Base-by-base conservation (phyloP, 2,113 vertebrate species). In the Cyphomyrus discorhynchus region DNA sequence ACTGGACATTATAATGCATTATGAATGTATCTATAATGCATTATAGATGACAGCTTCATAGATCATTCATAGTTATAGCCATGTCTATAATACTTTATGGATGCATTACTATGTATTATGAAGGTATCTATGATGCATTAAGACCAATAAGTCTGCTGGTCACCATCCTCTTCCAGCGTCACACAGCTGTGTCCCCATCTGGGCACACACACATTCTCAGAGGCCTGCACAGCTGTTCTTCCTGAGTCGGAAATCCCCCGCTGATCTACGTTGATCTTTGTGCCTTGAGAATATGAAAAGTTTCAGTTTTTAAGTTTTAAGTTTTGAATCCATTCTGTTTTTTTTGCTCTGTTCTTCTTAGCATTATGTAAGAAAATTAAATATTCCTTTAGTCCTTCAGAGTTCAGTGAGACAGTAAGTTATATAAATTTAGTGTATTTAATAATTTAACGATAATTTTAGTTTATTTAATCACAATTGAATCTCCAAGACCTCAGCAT, bases 311-410 rank as follows among this genome's bases (percentile, higher is more conserved):
- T 80, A 19, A 42, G 70, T 74, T 49, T 50, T 86, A 86, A 27
- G 47, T 31, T 50, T 21, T 86, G 21, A 86, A 87, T 87, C 5
- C 50, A 53, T 87, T 53, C 13, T 27, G n/a, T 10, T 2, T 31
- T 31, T 85, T 86, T 35, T 87, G 49, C 27, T 49, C 24, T 35
- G 27, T 15, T 56, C 27, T 87, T 87, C 50, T 53, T 53, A 31
- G 31, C 24, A 35, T 53, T 87, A 53, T 39, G 50, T 52, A 53
- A 87, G 85, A 56, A 56, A 27, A n/a, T 53, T 27, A 56, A 87
- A 47, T 53, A 53, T 87, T 52, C 83, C 21, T 80, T 80, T 80
- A 80, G 74, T 80, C 74, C 35, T 80, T 86, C 83, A 17, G 83
- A 85, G 83, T 50, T 50, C n/a, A 86, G 46, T 49, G 45, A 50